These are phyloP conservation scores for Diabrotica balteata DNA, from an alignment of 2,888 invertebrate genomes.

Conservation along the genomic window DNA sequence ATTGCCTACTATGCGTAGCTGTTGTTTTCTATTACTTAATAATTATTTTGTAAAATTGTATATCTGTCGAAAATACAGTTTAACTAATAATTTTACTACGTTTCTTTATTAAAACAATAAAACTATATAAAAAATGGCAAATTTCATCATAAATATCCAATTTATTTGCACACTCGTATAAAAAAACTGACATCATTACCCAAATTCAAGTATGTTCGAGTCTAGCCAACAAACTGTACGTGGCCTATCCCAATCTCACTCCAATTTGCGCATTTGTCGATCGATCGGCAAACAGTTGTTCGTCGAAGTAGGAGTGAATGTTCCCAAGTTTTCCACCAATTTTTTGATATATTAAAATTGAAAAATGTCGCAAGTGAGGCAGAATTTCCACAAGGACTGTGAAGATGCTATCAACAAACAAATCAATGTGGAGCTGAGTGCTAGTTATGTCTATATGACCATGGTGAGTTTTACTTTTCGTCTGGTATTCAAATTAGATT, in stretches of 20 bases:
- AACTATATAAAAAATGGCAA: too few species aligned
- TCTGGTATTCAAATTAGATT: neutral
- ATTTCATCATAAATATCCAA: too few species aligned
- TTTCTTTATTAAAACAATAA: too few species aligned
- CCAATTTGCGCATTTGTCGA: neutral
- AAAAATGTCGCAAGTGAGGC: conserved; percentile 61
- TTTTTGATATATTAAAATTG: neutral
- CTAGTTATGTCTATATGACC: conserved; percentile 76
- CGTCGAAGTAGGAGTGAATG: neutral
- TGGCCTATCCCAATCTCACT: neutral
- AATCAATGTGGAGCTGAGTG: conserved; percentile 77
- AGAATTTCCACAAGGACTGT: conserved; percentile 71
- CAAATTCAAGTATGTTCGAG: too few species aligned
- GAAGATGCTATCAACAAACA: conserved; percentile 74
- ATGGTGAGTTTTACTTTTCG: conserved; percentile 67
- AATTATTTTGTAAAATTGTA: too few species aligned
- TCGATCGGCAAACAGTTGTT: neutral
- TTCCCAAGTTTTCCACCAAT: too few species aligned
- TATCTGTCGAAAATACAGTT: too few species aligned
- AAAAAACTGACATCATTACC: too few species aligned
- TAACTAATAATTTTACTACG: too few species aligned
- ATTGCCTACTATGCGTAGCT: too few species aligned
- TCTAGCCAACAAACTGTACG: neutral
- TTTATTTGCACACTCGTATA: too few species aligned
- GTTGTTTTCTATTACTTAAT: too few species aligned